Base-by-base conservation (phyloP, 2,888 invertebrate species). In the Corythucha ciliata region DNA sequence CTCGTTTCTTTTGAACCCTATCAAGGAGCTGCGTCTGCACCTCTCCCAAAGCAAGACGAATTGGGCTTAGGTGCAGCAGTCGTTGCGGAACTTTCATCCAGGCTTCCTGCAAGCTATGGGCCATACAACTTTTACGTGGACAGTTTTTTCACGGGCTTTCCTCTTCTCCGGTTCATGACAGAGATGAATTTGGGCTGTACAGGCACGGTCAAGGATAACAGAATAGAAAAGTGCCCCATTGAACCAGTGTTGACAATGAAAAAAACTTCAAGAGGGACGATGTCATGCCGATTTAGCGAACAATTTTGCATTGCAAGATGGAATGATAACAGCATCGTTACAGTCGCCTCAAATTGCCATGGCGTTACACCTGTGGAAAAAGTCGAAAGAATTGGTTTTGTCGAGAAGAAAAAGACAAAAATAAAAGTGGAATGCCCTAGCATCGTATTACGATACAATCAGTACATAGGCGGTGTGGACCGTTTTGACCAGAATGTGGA, bases 271-370 rank as follows among this genome's bases (percentile, higher is more conserved):
- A 18, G 48, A 27, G 48, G 39, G 20, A n/a, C 48, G 22, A 14
- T 7, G 16, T 33, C 34, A 2, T 33, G 18, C 8, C 20, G 18
- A 16, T 25, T 36, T 20, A n/a, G 27, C 7, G 26, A 37, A n/a
- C 20, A 26, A 22, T 18, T 48, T 6, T 39, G 39, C 20, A 14
- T 45, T 8, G 49, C 49, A 12, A 40, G 47, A 21, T 47, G 54
- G 54, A 46, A 51, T 25, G 48, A 48, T 14, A 53, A 53, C 29
- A 47, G 27, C 12, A 48, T 53, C 16, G 53, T 53, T 16, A 37
- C 42, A 29, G 25, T 36, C n/a, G 53, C 44, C 20, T 40, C 40
- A 25, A 48, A 53, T 34, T 48, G 20, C 22, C 40, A 48, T 29
- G 37, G 44, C 12, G 26, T 6, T 20, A 32, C 21, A n/a, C 44